phyloP scores from a whole-genome alignment of 2,888 invertebrate genomes.

The Xylota segnis region DNA sequence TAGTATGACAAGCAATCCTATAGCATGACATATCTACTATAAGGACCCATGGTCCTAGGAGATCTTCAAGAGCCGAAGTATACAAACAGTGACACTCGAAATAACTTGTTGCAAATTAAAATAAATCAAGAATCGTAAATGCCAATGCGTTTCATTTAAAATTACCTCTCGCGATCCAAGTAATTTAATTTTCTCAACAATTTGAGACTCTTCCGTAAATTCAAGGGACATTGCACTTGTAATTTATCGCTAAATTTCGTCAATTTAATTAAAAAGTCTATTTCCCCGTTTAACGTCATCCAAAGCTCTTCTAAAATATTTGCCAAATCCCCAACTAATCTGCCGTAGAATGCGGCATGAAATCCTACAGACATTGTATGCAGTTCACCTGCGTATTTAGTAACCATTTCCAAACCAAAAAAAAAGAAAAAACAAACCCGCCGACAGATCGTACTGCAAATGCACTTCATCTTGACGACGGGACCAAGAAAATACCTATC shows the following conservation, averaged over 20 bases:
- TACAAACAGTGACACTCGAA: background rate
- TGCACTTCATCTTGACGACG: background rate
- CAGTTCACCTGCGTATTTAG: background rate
- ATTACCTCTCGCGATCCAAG: background rate
- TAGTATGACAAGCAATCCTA: no score
- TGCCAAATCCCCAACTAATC: slow-evolving; percentile 45
- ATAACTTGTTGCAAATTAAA: background rate
- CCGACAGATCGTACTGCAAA: slow-evolving; percentile 48
- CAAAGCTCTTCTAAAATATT: slow-evolving; percentile 4
- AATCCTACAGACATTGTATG: slow-evolving; percentile 18
- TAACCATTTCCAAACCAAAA: background rate
- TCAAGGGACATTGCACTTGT: slow-evolving; percentile 2
- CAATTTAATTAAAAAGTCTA: slow-evolving; percentile 29
- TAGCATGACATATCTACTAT: no score
- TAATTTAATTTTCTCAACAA: slow-evolving; percentile 18
- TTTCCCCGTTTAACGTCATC: slow-evolving; percentile 6
- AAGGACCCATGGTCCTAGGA: no score
- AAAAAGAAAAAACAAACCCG: slow-evolving; percentile 19
- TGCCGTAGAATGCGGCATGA: background rate
- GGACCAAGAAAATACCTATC: slow-evolving; percentile 12
- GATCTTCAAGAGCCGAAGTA: background rate
- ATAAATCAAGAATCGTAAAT: slow-evolving; percentile 4
- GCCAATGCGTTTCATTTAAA: background rate
- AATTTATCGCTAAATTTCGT: slow-evolving; percentile 39
- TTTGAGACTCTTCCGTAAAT: background rate